A percentile compares a stretch with the other conserved stretches of the same genome.
phyloP scores from a whole-genome alignment of 2,888 invertebrate species.

The Ormyrus pomaceus region DNA sequence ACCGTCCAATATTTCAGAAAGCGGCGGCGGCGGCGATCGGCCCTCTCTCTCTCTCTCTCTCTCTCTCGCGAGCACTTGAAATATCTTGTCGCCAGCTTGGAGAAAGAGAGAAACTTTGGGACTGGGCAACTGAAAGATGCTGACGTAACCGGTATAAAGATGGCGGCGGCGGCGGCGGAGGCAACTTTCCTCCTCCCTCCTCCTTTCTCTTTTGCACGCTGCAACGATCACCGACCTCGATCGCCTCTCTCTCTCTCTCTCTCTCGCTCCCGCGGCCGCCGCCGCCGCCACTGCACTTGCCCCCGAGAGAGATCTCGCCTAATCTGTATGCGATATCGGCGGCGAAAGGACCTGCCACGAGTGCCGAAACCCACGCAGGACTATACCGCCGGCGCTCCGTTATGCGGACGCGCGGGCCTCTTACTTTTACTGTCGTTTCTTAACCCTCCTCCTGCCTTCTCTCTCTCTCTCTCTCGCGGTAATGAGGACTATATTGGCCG shows the following conservation, averaged over 20 bases:
- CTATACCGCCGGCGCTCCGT: too few species aligned
- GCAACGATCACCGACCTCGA: too few species aligned
- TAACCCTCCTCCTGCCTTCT: background rate
- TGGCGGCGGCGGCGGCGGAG: slow-evolving; percentile 59
- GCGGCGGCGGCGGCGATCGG: slow-evolving; percentile 60
- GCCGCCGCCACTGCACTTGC: slow-evolving; percentile 3
- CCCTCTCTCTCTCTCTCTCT: slow-evolving; percentile 40
- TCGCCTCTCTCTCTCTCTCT: background rate
- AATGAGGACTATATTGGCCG: background rate
- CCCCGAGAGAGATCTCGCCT: background rate
- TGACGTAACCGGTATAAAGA: slow-evolving; percentile 74
- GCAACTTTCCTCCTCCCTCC: slow-evolving; percentile 24
- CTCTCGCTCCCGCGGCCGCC: background rate
- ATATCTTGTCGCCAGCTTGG: slow-evolving; percentile 73
- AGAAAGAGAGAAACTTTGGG: slow-evolving; percentile 73
- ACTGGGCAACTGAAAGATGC: slow-evolving; percentile 71
- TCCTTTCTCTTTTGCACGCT: background rate
- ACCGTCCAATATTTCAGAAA: slow-evolving; percentile 74
- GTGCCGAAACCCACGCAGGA: too few species aligned
- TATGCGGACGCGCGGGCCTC: too few species aligned
- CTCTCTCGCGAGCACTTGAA: slow-evolving; percentile 69
- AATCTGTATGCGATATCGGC: background rate
- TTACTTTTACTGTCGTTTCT: background rate
- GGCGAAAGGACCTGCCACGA: too few species aligned
- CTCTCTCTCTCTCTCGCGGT: background rate